Base-by-base conservation (phyloP, 1,140 invertebrate genomes). In the Cyrtorhinus lividipennis region DNA sequence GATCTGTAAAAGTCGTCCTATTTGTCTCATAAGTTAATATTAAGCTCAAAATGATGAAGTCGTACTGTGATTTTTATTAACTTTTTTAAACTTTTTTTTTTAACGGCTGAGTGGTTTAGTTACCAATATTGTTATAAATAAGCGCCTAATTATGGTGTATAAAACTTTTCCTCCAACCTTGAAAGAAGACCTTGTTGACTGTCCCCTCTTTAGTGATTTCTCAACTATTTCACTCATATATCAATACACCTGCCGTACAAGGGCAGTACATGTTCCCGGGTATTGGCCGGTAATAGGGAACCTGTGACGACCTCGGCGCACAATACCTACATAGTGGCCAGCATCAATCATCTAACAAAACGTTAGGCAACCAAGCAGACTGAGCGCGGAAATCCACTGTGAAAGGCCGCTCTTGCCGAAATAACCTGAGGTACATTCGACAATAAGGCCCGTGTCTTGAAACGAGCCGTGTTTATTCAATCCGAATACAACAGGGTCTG, bases 371-470 rank as follows among this genome's bases (percentile, higher is more conserved):
- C 18, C 12, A 20, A 53, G 12, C 5, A 5, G 8, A n/a, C 38
- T 8, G 3, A 20, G 20, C 48, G 48, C 8, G 48, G 8, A 53
- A 53, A 53, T 53, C 48, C 48, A 22, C 48, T 53, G 48, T 53
- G 48, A 53, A 53, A 53, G 48, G 48, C 48, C 48, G 48, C 5
- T 15, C 20, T 53, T 53, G 48, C 48, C 48, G 48, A 53, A 53
- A 53, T 53, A 53, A n/a, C 48, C 20, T 53, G 48, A 10, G 48
- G 48, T 38, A n/a, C n/a, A n/a, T n/a, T n/a, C n/a, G n/a, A n/a
- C n/a, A n/a, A n/a, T n/a, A n/a, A n/a, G n/a, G n/a, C n/a, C n/a
- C n/a, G n/a, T n/a, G n/a, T n/a, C n/a, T n/a, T n/a, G n/a, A n/a
- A n/a, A n/a, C n/a, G n/a, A n/a, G n/a, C n/a, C n/a, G n/a, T n/a